phyloP scores from a whole-genome alignment of 2,888 invertebrate genomes.

The Strigamia crassipes region DNA sequence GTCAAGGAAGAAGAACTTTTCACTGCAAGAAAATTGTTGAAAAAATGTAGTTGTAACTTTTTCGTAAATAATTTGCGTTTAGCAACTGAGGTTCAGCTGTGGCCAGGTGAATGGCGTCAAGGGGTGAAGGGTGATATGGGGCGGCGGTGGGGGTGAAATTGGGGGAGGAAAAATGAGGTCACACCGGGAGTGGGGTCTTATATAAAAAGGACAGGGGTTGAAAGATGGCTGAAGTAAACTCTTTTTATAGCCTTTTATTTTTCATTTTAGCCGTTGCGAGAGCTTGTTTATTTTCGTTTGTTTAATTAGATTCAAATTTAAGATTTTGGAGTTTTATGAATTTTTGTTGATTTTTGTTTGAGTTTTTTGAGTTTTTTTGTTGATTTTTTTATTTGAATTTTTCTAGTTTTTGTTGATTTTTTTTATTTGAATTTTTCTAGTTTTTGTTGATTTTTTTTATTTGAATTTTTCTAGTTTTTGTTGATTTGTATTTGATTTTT shows the following conservation, averaged over 20 bases:
- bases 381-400: too few relatives aligned
- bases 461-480: too few relatives aligned
- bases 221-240: neutral
- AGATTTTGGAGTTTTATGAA: neutral
- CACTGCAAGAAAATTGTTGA: neutral
- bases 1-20: slow-evolving; percentile 40
- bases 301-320: too few relatives aligned
- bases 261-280: neutral
- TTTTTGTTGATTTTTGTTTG: neutral
- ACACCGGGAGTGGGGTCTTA: slow-evolving; percentile 2
- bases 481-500: too few relatives aligned
- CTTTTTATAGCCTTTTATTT: neutral
- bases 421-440: too few relatives aligned
- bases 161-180: neutral
- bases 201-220: neutral
- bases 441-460: too few relatives aligned
- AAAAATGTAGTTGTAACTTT: neutral
- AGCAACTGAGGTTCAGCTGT: neutral
- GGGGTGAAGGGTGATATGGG: neutral
- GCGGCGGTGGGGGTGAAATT: neutral
- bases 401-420: too few relatives aligned
- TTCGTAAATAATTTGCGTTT: neutral
- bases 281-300: neutral
- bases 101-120: slow-evolving; percentile 10
- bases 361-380: too few relatives aligned